These are phyloP conservation scores for Hyles euphorbiae DNA, from an alignment of 1,140 invertebrate genomes.

Conservation along the genomic window DNA sequence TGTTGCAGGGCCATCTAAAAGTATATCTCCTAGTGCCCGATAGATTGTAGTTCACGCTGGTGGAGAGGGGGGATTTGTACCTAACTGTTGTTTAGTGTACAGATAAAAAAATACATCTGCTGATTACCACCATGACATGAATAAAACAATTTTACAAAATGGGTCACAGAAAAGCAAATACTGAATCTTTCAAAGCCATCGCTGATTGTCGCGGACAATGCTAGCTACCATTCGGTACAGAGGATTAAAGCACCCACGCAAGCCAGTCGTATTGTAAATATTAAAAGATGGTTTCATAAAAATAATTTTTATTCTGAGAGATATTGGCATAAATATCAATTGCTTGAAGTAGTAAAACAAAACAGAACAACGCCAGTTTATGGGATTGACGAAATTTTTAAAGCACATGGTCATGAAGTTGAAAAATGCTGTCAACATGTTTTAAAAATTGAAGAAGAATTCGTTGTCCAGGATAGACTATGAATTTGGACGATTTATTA, in stretches of 20 bases:
- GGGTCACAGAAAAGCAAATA: conserved; percentile 17
- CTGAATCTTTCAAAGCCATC: conserved; percentile 13
- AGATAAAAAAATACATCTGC: conserved; percentile 10
- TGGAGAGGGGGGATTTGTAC: conserved; percentile 13
- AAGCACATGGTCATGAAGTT: conserved; percentile 7
- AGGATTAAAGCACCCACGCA: conserved; percentile 17
- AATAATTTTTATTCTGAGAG: conserved; percentile 11
- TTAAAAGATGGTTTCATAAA: too few relatives aligned
- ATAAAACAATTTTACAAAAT: conserved; percentile 21
- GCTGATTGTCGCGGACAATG: conserved; percentile 18
- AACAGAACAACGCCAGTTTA: conserved; percentile 1
- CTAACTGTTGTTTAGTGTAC: conserved; percentile 5
- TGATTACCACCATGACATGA: conserved; percentile 16
- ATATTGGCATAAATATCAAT: conserved; percentile 8
- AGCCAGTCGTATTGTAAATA: neutral
- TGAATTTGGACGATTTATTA: too few relatives aligned
- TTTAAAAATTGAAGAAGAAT: conserved; percentile 7
- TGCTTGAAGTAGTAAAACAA: conserved; percentile 9
- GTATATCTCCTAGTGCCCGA: neutral
- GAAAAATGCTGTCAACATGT: conserved; percentile 13
- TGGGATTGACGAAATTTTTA: conserved; percentile 6
- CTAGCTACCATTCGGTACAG: conserved; percentile 12
- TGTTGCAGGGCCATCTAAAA: conserved; percentile 3
- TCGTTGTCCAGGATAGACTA: too few relatives aligned
- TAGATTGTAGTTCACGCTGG: conserved; percentile 11